Evolutionary conservation across 2,797 vertebrate genomes (phyloP), one percentile per base, ranked within the genome.

Genomic region (Enteromius trimaculatus): DNA sequence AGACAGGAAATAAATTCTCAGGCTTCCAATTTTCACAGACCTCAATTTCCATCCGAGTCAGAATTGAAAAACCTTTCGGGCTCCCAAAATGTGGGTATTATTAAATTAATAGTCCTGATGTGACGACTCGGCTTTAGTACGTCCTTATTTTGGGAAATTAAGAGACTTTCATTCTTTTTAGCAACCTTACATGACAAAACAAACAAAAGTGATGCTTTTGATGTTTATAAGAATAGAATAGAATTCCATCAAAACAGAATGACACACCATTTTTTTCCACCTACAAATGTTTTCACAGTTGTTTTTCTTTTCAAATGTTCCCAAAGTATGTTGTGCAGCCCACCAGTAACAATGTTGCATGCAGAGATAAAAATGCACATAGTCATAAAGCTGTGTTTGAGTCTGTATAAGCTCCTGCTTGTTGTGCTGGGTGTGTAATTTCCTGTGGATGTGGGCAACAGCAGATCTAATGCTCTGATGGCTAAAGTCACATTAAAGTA

Each of bases 71-170:
- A 58, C 19, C 34, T n/a, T 37, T 7, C 0, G 29, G 78, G 69
- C 62, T 53, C 60, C 49, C 16, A 58, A 79, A 68, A 74, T 75
- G 55, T 53, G 44, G 55, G 23, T 26, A 47, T 65, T 62, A 70
- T 86, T 62, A 80, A 76, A 86, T 75, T 66, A 49, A 75, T 55
- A 77, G 75, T 58, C 49, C 29, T 47, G 77, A 83, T 14, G 34
- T 72, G 72, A 81, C 47, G 69, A n/a, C 19, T 55, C 2, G 14
- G 47, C 69, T 74, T 26, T 31, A 51, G 69, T 47, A 9, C 16
- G 9, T 77, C 29, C 19, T 66, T 29, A 53, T 29, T 58, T n/a
- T 64, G 23, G 13, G 44, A 37, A 75, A 51, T 37, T 17, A 23
- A 65, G 1, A 13, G 9, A 21, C 29, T 3, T 65, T 49, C 0